Evolutionary conservation across 2,888 invertebrate species (phyloP).

Genomic region (Eulithis testata): DNA sequence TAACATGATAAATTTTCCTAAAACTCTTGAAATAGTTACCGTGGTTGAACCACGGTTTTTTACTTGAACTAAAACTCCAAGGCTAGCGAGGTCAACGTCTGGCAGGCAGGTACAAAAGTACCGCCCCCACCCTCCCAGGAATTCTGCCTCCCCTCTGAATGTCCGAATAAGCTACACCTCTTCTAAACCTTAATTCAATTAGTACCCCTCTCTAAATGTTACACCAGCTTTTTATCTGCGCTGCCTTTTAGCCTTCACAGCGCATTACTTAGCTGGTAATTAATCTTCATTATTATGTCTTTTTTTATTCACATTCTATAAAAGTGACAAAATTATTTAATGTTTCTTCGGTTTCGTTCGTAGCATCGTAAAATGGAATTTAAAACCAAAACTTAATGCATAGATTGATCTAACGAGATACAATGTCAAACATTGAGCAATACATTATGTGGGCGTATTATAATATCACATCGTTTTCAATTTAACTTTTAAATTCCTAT

Average conservation of each 20-base stretch:
- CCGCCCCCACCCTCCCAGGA: conserved; percentile 49
- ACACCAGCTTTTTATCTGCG: conserved; percentile 34
- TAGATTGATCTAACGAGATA: conserved; percentile 13
- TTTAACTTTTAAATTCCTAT: conserved; percentile 41
- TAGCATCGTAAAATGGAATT: conserved; percentile 14
- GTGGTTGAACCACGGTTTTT: conserved; percentile 13
- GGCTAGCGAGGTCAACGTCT: conserved; percentile 79
- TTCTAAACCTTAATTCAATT: conserved; percentile 45
- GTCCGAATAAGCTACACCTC: conserved; percentile 70
- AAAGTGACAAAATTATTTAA: conserved; percentile 13
- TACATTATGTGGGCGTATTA: conserved; percentile 47
- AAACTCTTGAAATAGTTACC: conserved; percentile 8
- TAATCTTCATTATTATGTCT: conserved; percentile 19
- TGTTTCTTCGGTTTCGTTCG: conserved; percentile 1
- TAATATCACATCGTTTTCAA: conserved; percentile 55
- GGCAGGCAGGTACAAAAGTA: conserved; percentile 71
- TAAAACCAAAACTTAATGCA: conserved; percentile 10
- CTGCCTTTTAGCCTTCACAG: conserved; percentile 18
- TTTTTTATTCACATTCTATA: conserved; percentile 8
- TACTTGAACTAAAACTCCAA: conserved; percentile 60
- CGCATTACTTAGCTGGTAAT: conserved; percentile 19
- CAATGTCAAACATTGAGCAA: conserved; percentile 14
- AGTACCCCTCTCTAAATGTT: conserved; percentile 39
- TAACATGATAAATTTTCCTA: not conserved
- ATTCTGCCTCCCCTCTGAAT: conserved; percentile 53